A percentile compares a stretch with the other conserved stretches of the same genome.
Evolutionary conservation across 2,888 invertebrate species (phyloP).

Genomic region (Hypomecis atomaria): DNA sequence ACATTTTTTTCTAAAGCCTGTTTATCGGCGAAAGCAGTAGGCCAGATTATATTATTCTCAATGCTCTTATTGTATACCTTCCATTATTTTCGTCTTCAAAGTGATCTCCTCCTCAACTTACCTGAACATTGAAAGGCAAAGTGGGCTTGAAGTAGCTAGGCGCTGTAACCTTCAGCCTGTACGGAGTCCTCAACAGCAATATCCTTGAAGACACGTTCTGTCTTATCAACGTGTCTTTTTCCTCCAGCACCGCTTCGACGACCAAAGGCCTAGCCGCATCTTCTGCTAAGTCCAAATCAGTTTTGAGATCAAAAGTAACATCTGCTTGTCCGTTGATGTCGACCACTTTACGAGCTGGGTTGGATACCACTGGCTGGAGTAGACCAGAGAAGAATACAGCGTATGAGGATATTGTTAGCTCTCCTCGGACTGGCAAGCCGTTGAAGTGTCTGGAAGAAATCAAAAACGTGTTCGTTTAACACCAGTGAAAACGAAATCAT

Average conservation of each 20-base stretch:
- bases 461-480: no score
- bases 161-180: conserved; percentile 90
- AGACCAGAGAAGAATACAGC: conserved; percentile 92
- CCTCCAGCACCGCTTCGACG: conserved; percentile 95
- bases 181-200: conserved; percentile 85
- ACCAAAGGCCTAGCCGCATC: conserved; percentile 93
- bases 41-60: no score
- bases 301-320: conserved; percentile 90
- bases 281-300: conserved; percentile 88
- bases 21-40: no score
- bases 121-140: conserved; percentile 91
- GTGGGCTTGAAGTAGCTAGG: conserved; percentile 96
- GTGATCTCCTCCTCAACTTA: not conserved
- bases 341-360: conserved; percentile 89
- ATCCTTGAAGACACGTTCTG: conserved; percentile 89
- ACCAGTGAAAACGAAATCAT: not conserved
- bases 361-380: conserved; percentile 90
- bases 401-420: conserved; percentile 92
- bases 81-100: not conserved
- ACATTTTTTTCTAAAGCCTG: no score
- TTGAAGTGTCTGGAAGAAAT: conserved; percentile 90
- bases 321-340: conserved; percentile 86
- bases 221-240: conserved; percentile 92
- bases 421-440: conserved; percentile 94
- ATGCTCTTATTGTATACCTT: no score